Conservation (phyloP, 2,113 vertebrate genomes). For the Ammodramus savannarum region DNA sequence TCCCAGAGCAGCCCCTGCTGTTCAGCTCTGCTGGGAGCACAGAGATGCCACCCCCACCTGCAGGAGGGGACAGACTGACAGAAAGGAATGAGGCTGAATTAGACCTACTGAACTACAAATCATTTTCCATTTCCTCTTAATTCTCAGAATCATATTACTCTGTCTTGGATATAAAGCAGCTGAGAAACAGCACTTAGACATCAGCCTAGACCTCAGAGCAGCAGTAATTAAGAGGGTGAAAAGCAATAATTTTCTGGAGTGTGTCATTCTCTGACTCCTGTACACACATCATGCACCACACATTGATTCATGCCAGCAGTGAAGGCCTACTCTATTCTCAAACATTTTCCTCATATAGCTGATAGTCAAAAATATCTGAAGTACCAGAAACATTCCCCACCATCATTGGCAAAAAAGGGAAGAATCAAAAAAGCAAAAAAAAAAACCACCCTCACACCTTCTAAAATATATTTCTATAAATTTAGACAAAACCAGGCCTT, state of each 20-base stretch:
- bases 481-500: neutral
- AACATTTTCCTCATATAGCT: neutral
- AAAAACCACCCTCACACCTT: rapidly evolving
- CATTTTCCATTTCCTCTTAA: neutral
- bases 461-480: neutral
- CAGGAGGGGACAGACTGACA: neutral
- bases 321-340: neutral
- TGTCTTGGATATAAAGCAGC: neutral
- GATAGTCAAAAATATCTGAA: neutral
- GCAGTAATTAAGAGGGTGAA: constrained; percentile 16
- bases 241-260: neutral
- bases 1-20: neutral
- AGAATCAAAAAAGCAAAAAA: neutral
- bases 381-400: neutral
- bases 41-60: neutral
- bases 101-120: neutral
- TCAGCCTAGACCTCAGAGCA: neutral
- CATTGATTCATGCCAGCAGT: neutral
- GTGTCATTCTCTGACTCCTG: neutral
- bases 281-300: neutral
- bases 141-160: neutral
- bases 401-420: neutral
- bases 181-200: constrained; percentile 8
- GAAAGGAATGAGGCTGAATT: neutral
- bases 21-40: neutral